These are phyloP conservation scores for Ferrisia virgata DNA, from an alignment of 2,888 invertebrate genomes.

Conservation along the genomic window DNA sequence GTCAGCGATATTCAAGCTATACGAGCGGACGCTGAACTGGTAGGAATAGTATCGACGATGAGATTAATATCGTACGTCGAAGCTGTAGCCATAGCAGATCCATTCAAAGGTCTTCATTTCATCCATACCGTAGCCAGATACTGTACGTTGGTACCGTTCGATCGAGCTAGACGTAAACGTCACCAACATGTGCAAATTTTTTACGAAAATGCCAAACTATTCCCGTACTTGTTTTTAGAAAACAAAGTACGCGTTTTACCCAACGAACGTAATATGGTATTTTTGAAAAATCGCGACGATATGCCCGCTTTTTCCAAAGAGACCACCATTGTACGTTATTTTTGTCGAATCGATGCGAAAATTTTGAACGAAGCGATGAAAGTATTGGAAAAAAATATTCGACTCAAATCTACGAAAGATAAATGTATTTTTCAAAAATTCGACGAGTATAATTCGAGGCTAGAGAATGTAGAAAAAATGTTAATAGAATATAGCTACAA, in stretches of 20 bases:
- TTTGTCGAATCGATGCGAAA: neutral
- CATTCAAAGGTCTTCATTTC: constrained; percentile 52
- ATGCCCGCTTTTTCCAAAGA: too few relatives aligned
- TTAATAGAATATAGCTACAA: neutral
- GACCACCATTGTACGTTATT: too few relatives aligned
- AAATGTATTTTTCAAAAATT: neutral
- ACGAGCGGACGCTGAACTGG: constrained; percentile 73
- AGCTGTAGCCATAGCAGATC: constrained; percentile 63
- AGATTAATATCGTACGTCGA: constrained; percentile 72
- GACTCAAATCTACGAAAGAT: neutral
- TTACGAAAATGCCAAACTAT: constrained; percentile 63
- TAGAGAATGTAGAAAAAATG: neutral
- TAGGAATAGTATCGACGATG: constrained; percentile 70
- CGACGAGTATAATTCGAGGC: neutral
- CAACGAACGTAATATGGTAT: constrained; percentile 56
- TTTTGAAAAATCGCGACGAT: constrained; percentile 44
- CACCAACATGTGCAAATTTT: constrained; percentile 56
- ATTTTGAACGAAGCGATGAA: neutral
- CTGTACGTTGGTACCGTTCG: neutral
- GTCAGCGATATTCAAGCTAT: constrained; percentile 77
- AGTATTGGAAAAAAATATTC: neutral
- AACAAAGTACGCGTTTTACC: constrained; percentile 66
- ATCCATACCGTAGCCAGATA: constrained; percentile 7
- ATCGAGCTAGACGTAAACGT: constrained; percentile 54
- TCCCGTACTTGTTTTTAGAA: constrained; percentile 64